Evolutionary conservation across 2,797 vertebrate species (phyloP), one percentile per base, ranked within the genome.

Genomic region (Bradypodion ventrale): DNA sequence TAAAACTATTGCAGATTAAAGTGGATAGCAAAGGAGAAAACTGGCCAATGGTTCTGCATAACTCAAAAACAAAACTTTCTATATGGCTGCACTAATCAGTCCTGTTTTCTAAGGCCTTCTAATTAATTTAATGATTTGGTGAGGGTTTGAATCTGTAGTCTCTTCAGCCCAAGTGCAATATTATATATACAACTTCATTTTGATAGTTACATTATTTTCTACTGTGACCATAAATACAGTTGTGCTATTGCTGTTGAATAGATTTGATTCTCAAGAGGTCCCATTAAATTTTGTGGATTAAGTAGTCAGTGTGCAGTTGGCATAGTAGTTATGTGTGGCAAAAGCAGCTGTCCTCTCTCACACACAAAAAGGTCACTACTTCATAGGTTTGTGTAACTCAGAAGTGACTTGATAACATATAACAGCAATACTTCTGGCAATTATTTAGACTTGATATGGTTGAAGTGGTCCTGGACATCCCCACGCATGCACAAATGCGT

Each of bases 1-100:
- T 4, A 27, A 44, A 85, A 78, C 76, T 59, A 5, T 56, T 79
- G 16, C 74, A 82, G 68, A 65, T 75, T 75, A 65, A 65, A 89
- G 78, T 90, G 87, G 90, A 44, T 40, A 82, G 80, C 35, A 81
- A 83, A 60, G 69, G 56, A 8, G 16, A 37, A 42, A 21, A 7
- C 2, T 2, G 27, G 32, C 3, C 21, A 16, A 16, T 32, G 44
- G 13, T 80, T 74, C 37, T 62, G 25, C 32, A 19, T 40, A 8
- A 56, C 19, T 56, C 19, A 32, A n/a, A n/a, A n/a, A 70, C 10
- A 13, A 32, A 74, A 7, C 62, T 49, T 4, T 49, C 72, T 65
- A 25, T 49, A 42, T 25, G 21, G 1, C 7, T 46, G 49, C 29
- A 16, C 60, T 62, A n/a, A 8, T 42, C 2, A 49, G 5, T 1